Evolutionary conservation across 2,113 vertebrate genomes (phyloP), one percentile per base, ranked within the genome.

Genomic region (Aix galericulata): DNA sequence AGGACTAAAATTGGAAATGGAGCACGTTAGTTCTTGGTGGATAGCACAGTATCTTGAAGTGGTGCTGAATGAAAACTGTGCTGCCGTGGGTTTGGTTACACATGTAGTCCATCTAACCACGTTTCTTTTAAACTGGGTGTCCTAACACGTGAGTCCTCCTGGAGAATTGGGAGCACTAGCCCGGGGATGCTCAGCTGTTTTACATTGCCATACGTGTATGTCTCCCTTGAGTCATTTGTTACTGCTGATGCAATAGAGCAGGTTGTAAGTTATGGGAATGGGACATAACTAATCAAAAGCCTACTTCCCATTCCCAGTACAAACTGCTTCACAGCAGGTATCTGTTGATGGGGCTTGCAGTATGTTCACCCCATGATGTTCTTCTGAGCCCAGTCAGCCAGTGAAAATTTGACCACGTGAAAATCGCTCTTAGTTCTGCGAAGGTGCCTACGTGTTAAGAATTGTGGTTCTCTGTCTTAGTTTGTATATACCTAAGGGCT

Each of bases 231-330:
- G 40, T 67, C 6, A 22, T 58, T 58, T 60, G 46, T 76, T 18
- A 27, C 29, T 31, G 26, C 1, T n/a, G 21, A 38, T 53, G 32
- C 21, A 79, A 73, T 32, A 26, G 50, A n/a, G 2, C 13, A 50
- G 46, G n/a, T 31, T 63, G 59, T 44, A 58, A 63, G 9, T 27
- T 58, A 8, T 12, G n/a, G 44, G 10, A n/a, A 55, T 50, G 36
- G n/a, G 22, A 34, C 25, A n/a, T 48, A 69, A 55, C 34, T 58
- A 40, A 58, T 44, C 40, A 87, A 68, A 87, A 62, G 4, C 4
- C 15, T 78, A 18, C 1, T 13, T 40, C 9, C 23, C 4, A 6
- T 8, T 4, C 4, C 2, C 2, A 0, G 36, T 59, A 18, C 12
- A 79, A 38, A 79, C 73, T 31, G 31, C 8, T 18, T 50, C 32